These are phyloP conservation scores for Acanthisitta chloris DNA, from an alignment of 2,113 vertebrate species.

Conservation along the genomic window DNA sequence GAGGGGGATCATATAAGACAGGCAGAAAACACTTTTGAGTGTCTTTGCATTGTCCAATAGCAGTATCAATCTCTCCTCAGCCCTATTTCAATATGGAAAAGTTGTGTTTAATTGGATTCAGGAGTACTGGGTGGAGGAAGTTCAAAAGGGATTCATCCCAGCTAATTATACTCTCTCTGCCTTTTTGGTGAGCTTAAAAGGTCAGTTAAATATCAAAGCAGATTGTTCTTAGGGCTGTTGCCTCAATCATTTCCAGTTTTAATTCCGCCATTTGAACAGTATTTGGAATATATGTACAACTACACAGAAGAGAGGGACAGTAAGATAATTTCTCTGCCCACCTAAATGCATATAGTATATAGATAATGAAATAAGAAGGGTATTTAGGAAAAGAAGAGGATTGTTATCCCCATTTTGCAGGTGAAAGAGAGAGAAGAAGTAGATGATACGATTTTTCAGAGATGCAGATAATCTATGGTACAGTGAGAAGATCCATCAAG, in stretches of 20 bases:
- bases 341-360: accelerated
- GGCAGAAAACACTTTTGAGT: neutral
- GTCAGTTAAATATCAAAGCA: conserved; percentile 52
- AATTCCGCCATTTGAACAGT: neutral
- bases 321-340: neutral
- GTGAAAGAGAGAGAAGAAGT: neutral
- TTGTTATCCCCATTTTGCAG: neutral
- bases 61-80: neutral
- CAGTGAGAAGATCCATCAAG: neutral
- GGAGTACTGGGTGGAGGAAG: conserved; percentile 19
- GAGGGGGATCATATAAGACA: neutral
- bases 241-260: neutral
- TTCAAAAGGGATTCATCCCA: conserved; percentile 55
- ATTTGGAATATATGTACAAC: neutral
- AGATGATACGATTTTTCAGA: neutral
- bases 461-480: neutral
- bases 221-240: neutral
- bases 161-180: neutral
- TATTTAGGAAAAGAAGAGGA: neutral
- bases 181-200: conserved; percentile 57
- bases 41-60: neutral
- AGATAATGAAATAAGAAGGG: neutral
- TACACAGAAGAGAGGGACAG: neutral
- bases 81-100: conserved; percentile 13
- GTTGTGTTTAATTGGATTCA: conserved; percentile 53